Base-by-base conservation (phyloP, 2,797 vertebrate genomes). In the Eulemur rubriventer region DNA sequence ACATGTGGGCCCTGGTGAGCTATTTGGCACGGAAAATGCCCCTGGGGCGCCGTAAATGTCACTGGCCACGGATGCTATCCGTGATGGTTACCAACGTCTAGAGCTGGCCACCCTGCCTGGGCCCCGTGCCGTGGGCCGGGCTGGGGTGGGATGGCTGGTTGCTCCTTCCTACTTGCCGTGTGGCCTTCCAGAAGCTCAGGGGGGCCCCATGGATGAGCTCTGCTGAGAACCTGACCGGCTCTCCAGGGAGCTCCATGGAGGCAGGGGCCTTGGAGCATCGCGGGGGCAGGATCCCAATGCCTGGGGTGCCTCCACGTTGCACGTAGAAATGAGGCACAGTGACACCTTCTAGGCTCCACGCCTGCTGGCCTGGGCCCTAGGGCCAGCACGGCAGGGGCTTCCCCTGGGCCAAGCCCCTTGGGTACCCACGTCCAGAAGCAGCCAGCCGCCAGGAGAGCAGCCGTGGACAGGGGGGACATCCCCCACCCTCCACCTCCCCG, bases 11-110 rank as follows among this genome's bases (percentile, higher is more conserved):
- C 95, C 73, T 16, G 22, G 55, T 43, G 81, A 91, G 65, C 79
- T 78, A 67, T 85, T 96, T 92, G 82, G 86, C 38, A 4, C 43
- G 57, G 85, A 91, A 92, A 63, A 41, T 0, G 0, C 59, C 87
- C 50, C 75, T 26, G 48, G 91, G 73, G 91, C 65, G 41, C 61
- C 18, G 4, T 85, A 97, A 96, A 96, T 26, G 61, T 90, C 95
- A 86, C 69, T 59, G 61, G 61, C 69, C 16, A 2, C 10, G 28
- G 89, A 67, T 30, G 38, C 87, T 94, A 57, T 86, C 50, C 13
- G 41, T 81, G 90, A 61, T 30, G 43, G 50, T 87, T 76, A 43
- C 92, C 82, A 81, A 41, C 75, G 33, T 41, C 69, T 59, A 55
- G 67, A 59, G 41, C 57, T 0, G 33, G 75, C 75, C 46, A 73